These are phyloP conservation scores for Triops longicaudatus DNA, from an alignment of 1,140 invertebrate species.

Conservation along the genomic window DNA sequence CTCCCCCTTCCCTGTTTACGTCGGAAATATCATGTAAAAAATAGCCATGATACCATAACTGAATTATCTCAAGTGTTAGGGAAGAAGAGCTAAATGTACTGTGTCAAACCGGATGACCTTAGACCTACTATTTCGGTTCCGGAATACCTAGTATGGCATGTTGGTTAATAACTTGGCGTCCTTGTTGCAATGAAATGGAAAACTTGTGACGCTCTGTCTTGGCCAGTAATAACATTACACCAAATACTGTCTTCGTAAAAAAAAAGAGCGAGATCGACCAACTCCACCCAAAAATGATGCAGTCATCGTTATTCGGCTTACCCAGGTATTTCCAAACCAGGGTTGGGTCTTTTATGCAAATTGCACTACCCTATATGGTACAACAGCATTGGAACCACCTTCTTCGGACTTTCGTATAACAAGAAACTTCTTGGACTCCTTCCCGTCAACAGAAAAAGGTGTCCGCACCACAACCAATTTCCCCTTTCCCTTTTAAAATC, in stretches of 20 bases:
- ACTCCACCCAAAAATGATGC: conserved; percentile 7
- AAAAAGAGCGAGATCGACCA: neutral
- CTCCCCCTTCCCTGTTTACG: no score
- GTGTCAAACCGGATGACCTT: neutral
- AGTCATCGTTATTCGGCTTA: neutral
- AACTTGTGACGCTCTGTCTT: neutral
- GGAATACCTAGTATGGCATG: neutral
- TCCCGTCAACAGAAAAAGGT: neutral
- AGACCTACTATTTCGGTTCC: neutral
- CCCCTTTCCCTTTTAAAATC: neutral
- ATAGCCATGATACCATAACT: no score
- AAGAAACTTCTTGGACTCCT: conserved; percentile 7
- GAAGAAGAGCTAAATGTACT: neutral
- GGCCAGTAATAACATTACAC: neutral
- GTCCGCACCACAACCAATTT: neutral
- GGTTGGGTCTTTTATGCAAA: conserved; percentile 7
- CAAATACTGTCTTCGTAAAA: neutral
- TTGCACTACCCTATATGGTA: neutral
- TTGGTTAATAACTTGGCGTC: neutral
- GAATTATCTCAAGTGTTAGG: no score
- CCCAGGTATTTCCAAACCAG: neutral
- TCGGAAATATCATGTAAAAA: no score
- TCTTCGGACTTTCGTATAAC: neutral
- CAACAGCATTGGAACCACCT: neutral
- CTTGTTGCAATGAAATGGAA: neutral